Evolutionary conservation across 2,888 invertebrate genomes (phyloP), one percentile per base, ranked within the genome.

Genomic region (Eulithis testata): DNA sequence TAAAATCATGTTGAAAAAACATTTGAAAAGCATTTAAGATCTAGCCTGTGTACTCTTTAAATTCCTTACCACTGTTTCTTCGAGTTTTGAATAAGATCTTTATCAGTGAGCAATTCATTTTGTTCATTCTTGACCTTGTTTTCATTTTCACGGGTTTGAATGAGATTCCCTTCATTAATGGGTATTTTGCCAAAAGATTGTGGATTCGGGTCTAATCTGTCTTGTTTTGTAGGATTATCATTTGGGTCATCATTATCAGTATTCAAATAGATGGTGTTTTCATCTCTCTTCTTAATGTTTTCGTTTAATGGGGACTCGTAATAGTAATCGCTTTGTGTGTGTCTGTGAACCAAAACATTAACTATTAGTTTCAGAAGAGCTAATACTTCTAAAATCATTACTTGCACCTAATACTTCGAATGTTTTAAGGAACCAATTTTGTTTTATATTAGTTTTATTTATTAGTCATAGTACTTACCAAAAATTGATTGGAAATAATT

Each of bases 11-110:
- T 40, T 8, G 1, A 7, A 3, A 40, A 40, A 40, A 8, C 8
- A 9, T 40, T 40, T 31, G 3, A 5, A 40, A 40, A 40, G 40
- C 40, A 4, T 2, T 8, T 8, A 0, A 9, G 8, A 1, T 40
- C 21, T 21, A 21, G 21, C 21, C 9, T 14, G 8, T 49, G 3
- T 49, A 49, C 21, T 4, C 21, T 21, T 6, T 14, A 21, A 8
- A 47, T 37, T 60, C 36, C 73, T 74, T 68, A 86, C 86, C 83
- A 80, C 73, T 84, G 85, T 36, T 81, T 83, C 43, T 79, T 73
- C 0, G 75, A 74, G 60, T 63, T 73, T 44, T 73, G 76, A 7
- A 47, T 49, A 3, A 51, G 12, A 45, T 64, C 68, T 31, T 14
- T 68, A 54, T 73, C 69, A 37, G 59, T 36, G 3, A 69, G 52